phyloP scores from a whole-genome alignment of 2,797 vertebrate genomes.

The Calcarius lapponicus region DNA sequence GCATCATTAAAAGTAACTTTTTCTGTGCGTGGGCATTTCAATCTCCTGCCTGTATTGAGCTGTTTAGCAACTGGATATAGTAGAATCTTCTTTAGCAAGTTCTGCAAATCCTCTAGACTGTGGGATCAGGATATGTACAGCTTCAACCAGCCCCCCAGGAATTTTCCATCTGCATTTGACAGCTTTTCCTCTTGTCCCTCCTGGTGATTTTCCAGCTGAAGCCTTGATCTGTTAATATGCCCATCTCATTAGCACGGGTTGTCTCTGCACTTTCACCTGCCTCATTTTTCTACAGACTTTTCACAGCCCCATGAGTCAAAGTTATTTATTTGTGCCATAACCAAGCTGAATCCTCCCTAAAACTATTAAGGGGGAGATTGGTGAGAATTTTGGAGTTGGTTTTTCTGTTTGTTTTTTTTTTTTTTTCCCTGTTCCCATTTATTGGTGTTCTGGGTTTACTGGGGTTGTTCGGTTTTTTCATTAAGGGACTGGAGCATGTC shows the following conservation, averaged over 20 bases:
- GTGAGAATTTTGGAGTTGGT: fast-evolving
- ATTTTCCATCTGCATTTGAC: not conserved
- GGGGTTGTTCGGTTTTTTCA: not conserved
- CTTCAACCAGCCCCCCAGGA: not conserved
- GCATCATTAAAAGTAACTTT: not conserved
- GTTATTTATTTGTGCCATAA: not conserved
- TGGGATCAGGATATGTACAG: not conserved
- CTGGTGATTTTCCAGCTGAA: not conserved
- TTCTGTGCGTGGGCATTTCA: not conserved
- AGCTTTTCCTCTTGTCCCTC: not conserved
- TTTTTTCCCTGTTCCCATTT: not conserved
- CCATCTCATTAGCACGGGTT: not conserved
- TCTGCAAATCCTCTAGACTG: not conserved
- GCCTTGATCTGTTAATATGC: not conserved
- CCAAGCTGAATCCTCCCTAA: not conserved
- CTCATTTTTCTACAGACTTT: not conserved
- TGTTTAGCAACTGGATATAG: not conserved
- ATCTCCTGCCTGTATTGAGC: not conserved
- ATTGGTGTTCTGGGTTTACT: not conserved
- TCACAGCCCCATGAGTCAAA: not conserved
- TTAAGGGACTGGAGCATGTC: fast-evolving
- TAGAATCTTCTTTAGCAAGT: not conserved
- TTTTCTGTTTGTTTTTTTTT: not conserved
- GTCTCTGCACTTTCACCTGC: not conserved
- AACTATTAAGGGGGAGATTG: not conserved